Percentiles rank a stretch among this genome's conserved stretches.
Conservation (phyloP, 2,797 vertebrate species). For the Sparus aurata region DNA sequence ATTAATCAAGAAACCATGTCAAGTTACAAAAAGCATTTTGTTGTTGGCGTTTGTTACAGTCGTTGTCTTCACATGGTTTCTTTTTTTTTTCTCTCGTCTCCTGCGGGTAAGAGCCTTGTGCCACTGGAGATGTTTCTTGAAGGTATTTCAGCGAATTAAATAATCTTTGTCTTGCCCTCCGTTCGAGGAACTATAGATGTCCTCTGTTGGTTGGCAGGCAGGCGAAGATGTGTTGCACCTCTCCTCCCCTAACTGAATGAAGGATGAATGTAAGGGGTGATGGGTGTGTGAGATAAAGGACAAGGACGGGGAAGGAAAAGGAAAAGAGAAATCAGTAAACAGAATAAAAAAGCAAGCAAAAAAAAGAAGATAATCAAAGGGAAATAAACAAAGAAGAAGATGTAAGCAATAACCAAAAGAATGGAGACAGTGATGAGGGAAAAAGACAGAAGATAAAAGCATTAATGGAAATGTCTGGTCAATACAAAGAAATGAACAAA, state of each 20-base stretch:
- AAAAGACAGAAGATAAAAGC: constrained; percentile 37
- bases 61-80: constrained; percentile 66
- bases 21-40: constrained; percentile 66
- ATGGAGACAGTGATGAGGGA: constrained; percentile 31
- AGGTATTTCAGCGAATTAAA: constrained; percentile 72
- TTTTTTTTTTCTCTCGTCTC: constrained; percentile 42
- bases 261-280: constrained; percentile 29
- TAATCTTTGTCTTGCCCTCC: constrained; percentile 76
- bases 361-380: not conserved
- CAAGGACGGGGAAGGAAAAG: not conserved
- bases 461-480: constrained; percentile 43
- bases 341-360: not conserved
- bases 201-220: constrained; percentile 70
- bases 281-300: not conserved
- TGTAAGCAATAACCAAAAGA: not conserved
- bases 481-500: constrained; percentile 7
- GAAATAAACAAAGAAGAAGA: not conserved
- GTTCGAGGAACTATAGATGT: constrained; percentile 68
- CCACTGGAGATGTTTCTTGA: constrained; percentile 66
- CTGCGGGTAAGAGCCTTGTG: constrained; percentile 49
- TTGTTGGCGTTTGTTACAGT: constrained; percentile 61
- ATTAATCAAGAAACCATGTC: constrained; percentile 73
- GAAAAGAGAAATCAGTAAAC: constrained; percentile 8
- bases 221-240: constrained; percentile 60
- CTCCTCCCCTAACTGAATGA: constrained; percentile 59